phyloP scores from a whole-genome alignment of 30 jellyfish, hydroid and myxozoan genomes.

The Chrysaora quinquecirrha region DNA sequence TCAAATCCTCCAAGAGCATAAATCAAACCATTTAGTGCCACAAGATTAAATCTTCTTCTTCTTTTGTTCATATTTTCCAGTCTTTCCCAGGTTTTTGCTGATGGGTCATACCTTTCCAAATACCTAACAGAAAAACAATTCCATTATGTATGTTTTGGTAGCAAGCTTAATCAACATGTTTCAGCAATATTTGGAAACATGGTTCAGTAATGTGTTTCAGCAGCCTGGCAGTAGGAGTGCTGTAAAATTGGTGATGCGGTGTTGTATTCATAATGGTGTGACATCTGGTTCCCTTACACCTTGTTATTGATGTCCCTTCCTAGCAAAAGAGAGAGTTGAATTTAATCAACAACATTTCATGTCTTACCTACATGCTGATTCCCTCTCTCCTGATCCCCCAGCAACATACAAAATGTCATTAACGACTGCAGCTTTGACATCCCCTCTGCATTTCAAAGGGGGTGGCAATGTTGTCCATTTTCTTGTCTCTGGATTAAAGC shows the following conservation, averaged over 20 bases:
- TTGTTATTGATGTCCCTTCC: no score
- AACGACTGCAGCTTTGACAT: slow-evolving; percentile 81
- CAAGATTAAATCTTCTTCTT: slow-evolving; percentile 87
- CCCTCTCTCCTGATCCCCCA: slow-evolving; percentile 96
- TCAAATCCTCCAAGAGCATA: slow-evolving; percentile 97
- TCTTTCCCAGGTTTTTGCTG: slow-evolving; percentile 68
- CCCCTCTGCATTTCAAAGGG: slow-evolving; percentile 83
- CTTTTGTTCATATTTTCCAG: slow-evolving; percentile 80
- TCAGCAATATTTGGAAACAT: no score
- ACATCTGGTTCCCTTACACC: no score
- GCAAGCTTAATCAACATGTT: no score
- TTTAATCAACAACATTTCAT: no score
- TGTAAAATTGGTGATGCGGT: no score
- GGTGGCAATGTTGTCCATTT: slow-evolving; percentile 87
- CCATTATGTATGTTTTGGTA: no score
- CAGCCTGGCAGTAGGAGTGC: no score
- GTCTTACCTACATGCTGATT: slow-evolving; percentile 92
- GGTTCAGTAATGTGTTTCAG: no score
- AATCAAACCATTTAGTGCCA: slow-evolving; percentile 47
- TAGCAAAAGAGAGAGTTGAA: no score
- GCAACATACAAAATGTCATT: slow-evolving; percentile 83
- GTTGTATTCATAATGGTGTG: no score
- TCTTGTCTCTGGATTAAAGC: slow-evolving; percentile 73
- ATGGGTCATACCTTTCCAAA: slow-evolving; percentile 79
- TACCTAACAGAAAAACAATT: slow-evolving; percentile 62